These are phyloP conservation scores for Atherinosoma microstoma DNA, from an alignment of 2,797 vertebrate species.

Conservation along the genomic window DNA sequence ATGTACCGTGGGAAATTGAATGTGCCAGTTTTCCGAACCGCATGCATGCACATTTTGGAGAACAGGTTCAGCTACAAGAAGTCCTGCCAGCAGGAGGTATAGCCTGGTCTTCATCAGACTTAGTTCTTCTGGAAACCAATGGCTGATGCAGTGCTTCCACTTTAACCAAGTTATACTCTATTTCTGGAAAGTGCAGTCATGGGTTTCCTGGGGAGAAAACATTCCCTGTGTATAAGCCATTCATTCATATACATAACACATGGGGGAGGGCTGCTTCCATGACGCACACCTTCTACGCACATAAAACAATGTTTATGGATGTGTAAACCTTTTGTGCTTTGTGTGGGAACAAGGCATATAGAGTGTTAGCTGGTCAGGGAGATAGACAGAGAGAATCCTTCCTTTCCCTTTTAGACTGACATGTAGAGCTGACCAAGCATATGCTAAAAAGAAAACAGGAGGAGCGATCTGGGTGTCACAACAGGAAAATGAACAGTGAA, in stretches of 20 bases:
- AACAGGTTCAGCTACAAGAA: conserved; percentile 35
- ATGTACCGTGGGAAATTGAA: conserved; percentile 35
- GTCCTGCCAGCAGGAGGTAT: conserved; percentile 30
- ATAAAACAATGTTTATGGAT: conserved; percentile 72
- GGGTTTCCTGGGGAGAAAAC: conserved; percentile 67
- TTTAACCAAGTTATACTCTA: conserved; percentile 71
- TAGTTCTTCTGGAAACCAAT: conserved; percentile 54
- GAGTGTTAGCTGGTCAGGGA: neutral
- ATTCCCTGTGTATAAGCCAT: conserved; percentile 63
- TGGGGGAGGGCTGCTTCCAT: conserved; percentile 65
- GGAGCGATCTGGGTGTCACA: conserved; percentile 8
- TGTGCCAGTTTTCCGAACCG: conserved; percentile 21
- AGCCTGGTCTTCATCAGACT: conserved; percentile 42
- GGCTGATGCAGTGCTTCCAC: conserved; percentile 73
- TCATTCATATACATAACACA: conserved; percentile 75
- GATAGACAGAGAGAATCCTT: neutral
- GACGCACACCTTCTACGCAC: conserved; percentile 71
- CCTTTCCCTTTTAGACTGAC: conserved; percentile 43
- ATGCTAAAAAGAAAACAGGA: conserved; percentile 31
- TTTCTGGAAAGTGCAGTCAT: conserved; percentile 76
- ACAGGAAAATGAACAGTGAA: neutral
- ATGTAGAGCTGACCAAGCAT: conserved; percentile 48
- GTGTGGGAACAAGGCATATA: conserved; percentile 33
- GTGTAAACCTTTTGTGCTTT: conserved; percentile 61
- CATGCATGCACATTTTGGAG: conserved; percentile 26